Evolutionary conservation across 92 coral and sea anemone species (phyloP), one percentile per base, ranked within the genome.

Genomic region (Virgularia gustaviana): DNA sequence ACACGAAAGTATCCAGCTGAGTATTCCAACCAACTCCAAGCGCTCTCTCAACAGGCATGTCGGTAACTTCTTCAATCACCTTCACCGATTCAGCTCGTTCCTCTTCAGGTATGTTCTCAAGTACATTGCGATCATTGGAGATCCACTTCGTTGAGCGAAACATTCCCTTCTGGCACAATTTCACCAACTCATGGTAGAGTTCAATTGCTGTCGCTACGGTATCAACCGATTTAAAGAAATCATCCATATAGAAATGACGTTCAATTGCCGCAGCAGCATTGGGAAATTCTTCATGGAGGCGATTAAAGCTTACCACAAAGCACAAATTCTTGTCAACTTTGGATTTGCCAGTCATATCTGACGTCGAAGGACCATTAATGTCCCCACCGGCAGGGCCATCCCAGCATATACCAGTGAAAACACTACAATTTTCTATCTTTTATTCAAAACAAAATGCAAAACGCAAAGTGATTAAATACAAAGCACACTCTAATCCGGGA

Each of bases 61-160:
- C 58, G 20, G 18, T 57, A 28, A 33, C 34, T 1, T 64, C 81
- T 22, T 45, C 75, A 1, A 76, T 35, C 6, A 25, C 22, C 47
- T 45, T 27, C 22, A 79, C 56, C 2, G 79, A 45, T 25, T n/a
- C 67, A 3, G 83, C 83, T 57, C 71, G 71, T 58, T 70, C 72
- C 13, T 28, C 23, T 15, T 41, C 72, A 6, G 83, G 73, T 25
- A 71, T 31, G 13, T 32, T 15, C 8, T 71, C 49, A 2, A 79
- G 27, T 36, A 71, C 38, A 12, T 57, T 25, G 53, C 43, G 55
- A 31, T 47, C 57, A 57, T 71, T 71, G 3, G 83, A 79, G 12
- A 79, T 47, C 79, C 79, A 79, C 41, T 71, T 79, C 9, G 78
- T 78, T 43, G 58, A 41, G n/a, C 56, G 78, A 42, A 78, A 70